Percentiles rank a stretch among this genome's conserved stretches.
Conservation (phyloP, 2,113 vertebrate species). For the Elaphurus davidianus region DNA sequence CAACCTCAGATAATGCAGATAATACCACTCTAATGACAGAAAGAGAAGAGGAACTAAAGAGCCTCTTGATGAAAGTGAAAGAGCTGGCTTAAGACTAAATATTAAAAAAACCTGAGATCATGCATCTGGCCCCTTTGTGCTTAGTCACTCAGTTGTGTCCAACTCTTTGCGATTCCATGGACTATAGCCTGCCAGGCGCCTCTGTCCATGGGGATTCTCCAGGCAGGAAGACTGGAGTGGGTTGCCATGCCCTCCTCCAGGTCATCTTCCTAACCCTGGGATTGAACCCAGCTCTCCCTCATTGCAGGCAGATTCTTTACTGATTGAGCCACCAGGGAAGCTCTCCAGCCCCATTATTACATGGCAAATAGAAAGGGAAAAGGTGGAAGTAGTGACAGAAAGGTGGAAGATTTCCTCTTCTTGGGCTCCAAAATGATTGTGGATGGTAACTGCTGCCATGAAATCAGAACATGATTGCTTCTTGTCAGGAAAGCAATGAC, state of each 20-base stretch:
- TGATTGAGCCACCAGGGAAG: background rate
- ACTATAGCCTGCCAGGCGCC: background rate
- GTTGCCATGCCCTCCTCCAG: background rate
- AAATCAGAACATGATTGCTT: background rate
- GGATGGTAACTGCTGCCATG: background rate
- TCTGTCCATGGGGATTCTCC: background rate
- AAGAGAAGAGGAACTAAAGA: background rate
- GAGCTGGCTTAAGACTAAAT: background rate
- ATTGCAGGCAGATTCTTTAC: background rate
- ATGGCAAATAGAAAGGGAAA: background rate
- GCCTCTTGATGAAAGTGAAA: background rate
- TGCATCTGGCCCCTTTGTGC: background rate
- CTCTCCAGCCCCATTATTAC: background rate
- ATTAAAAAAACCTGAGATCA: background rate
- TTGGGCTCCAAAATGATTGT: background rate
- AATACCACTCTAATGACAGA: background rate
- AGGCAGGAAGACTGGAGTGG: background rate
- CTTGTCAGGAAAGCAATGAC: background rate
- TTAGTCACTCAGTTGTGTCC: background rate
- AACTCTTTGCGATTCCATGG: background rate
- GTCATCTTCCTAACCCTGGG: background rate
- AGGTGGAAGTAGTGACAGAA: background rate
- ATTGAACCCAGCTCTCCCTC: background rate
- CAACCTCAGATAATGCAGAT: background rate
- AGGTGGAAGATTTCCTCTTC: background rate